phyloP scores from a whole-genome alignment of 2,888 invertebrate species.

The Drosophila flavopinicola region DNA sequence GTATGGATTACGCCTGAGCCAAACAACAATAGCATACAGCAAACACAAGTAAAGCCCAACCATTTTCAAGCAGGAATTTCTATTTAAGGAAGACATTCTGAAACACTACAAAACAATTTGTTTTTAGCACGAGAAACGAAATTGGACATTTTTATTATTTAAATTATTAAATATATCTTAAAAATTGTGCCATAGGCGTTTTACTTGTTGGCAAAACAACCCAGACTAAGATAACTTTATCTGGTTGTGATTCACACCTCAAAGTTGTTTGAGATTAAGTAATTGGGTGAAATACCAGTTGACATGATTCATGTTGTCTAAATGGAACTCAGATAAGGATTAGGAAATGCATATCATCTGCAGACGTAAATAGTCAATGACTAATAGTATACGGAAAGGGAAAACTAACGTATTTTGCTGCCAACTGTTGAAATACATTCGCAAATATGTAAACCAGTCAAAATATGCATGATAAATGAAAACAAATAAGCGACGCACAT shows the following conservation, averaged over 20 bases:
- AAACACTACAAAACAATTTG: no score
- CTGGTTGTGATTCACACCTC: constrained; percentile 19
- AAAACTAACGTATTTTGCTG: background rate
- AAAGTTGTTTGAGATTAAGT: background rate
- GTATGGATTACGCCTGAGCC: constrained; percentile 60
- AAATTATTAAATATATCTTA: no score
- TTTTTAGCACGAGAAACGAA: background rate
- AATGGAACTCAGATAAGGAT: constrained; percentile 30
- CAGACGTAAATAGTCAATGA: constrained; percentile 12
- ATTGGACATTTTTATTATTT: background rate
- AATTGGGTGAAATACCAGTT: constrained; percentile 9
- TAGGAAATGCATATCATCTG: constrained; percentile 12
- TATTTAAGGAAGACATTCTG: background rate
- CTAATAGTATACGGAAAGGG: constrained; percentile 7
- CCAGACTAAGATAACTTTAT: constrained; percentile 11
- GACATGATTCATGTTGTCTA: constrained; percentile 2
- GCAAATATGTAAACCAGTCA: no score
- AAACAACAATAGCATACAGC: constrained; percentile 16
- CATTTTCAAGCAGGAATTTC: background rate
- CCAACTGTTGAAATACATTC: background rate
- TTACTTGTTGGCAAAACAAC: background rate
- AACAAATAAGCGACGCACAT: background rate
- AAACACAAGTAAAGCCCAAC: background rate
- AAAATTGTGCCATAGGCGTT: background rate
- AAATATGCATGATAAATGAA: background rate